Base-by-base conservation (phyloP, 2,113 vertebrate species). In the Hyla sarda region DNA sequence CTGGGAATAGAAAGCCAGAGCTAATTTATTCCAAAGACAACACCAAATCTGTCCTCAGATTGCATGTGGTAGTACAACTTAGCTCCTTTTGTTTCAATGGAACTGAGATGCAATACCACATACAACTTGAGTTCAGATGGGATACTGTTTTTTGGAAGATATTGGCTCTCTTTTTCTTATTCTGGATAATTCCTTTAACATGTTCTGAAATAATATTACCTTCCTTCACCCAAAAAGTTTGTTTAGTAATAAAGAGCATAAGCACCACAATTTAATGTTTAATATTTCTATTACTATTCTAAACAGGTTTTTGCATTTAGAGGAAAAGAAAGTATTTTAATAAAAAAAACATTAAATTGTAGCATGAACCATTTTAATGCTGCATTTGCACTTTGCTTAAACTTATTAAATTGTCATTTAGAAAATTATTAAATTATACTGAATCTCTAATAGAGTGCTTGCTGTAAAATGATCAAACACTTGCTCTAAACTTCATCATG, bases 381-480 rank as follows among this genome's bases (percentile, higher is more conserved):
- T 71, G 81, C 28, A 34, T 58, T 69, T 82, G 45, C 81, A 82
- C 37, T 82, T 67, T 67, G 50, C 45, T 71, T 69, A 82, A 69
- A 34, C 62, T 71, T 69, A 50, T 69, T 52, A 82, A 82, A 82
- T 82, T 65, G 47, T 71, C 28, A 82, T 69, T 82, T 71, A 71
- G 25, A 71, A 82, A 52, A 71, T 41, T 28, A 82, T 67, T 65
- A 69, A 67, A 71, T 54, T 82, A 54, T 82, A 71, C 60, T 34
- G 65, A 62, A 81, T 81, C 25, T 81, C 34, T 81, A 71, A 82
- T 69, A 52, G 30, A 82, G 21, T 71, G 45, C 25, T 76, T 84
- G 30, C 71, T 84, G 52, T 47, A 84, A 62, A 47, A 84, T 74
- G n/a, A 84, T 83, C 69, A 74, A 84, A 83, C 50, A 30, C 67